Percentiles rank a stretch among this genome's conserved stretches.
Evolutionary conservation across 1,140 invertebrate species (phyloP).

Genomic region (Yoshiicerus persimilis): DNA sequence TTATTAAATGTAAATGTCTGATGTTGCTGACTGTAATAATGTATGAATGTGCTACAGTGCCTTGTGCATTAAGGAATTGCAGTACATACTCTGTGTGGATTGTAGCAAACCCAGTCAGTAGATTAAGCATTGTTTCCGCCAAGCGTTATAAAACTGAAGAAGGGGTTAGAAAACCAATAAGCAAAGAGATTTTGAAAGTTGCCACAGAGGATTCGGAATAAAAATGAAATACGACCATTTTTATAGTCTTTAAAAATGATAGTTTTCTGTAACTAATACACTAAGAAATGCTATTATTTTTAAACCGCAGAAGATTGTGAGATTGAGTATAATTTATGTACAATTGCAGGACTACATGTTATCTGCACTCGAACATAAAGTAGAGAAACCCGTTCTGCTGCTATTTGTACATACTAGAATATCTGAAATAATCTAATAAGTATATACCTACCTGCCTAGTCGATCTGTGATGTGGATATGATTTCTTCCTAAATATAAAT

Average conservation of each 20-base stretch:
- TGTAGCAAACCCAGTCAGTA: too few relatives aligned
- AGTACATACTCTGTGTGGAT: too few relatives aligned
- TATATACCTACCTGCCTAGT: too few relatives aligned
- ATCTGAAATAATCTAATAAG: neutral
- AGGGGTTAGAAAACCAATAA: neutral
- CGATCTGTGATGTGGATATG: neutral
- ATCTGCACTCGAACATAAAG: neutral
- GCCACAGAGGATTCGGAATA: neutral
- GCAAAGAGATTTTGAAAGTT: neutral
- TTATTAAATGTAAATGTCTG: too few relatives aligned
- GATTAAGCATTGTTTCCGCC: neutral
- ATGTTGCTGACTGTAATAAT: too few relatives aligned
- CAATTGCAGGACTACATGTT: neutral
- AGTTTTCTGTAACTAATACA: neutral
- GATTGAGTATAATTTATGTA: neutral
- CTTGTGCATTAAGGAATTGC: too few relatives aligned
- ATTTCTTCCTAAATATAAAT: neutral
- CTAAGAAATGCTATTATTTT: neutral
- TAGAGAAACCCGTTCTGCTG: too few relatives aligned
- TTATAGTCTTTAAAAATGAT: too few relatives aligned
- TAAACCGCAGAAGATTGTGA: neutral
- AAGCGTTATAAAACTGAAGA: neutral
- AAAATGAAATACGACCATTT: neutral
- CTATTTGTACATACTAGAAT: neutral
- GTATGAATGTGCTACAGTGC: too few relatives aligned